A percentile compares a stretch with the other conserved stretches of the same genome.
These are phyloP conservation scores for Drosophila pseudotalamancana DNA, from an alignment of 2,888 invertebrate genomes.

Conservation along the genomic window DNA sequence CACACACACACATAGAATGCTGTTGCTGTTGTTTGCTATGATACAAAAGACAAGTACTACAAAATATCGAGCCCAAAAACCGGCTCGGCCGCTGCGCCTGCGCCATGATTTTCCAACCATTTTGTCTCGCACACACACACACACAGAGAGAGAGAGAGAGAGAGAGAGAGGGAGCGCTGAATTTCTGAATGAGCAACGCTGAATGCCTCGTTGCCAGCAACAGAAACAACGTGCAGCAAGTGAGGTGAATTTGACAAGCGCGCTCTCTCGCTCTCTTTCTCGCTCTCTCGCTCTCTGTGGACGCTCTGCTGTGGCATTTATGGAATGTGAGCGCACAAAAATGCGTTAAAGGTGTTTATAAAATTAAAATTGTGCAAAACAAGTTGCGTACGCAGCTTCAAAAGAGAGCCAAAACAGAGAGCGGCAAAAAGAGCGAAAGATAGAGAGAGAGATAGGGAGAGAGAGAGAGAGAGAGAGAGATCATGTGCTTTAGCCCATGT, in stretches of 20 bases:
- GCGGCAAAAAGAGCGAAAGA: slow-evolving; percentile 1
- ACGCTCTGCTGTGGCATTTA: slow-evolving; percentile 64
- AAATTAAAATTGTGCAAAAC: slow-evolving; percentile 79
- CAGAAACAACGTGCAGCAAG: slow-evolving; percentile 40
- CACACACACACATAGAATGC: not conserved
- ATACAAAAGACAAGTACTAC: slow-evolving; percentile 44
- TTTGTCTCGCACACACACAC: slow-evolving; percentile 60
- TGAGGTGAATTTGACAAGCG: slow-evolving; percentile 61
- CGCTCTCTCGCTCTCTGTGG: slow-evolving; percentile 7
- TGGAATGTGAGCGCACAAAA: slow-evolving; percentile 79
- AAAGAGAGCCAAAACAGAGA: slow-evolving; percentile 14
- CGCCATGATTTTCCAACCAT: slow-evolving; percentile 75
- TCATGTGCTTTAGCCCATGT: slow-evolving; percentile 29
- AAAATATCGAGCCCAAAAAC: slow-evolving; percentile 49
- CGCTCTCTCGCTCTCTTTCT: slow-evolving; percentile 16
- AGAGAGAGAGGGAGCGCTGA: slow-evolving; percentile 46
- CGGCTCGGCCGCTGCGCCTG: slow-evolving; percentile 62
- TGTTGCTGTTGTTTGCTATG: slow-evolving; percentile 39
- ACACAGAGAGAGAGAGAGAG: slow-evolving; percentile 5
- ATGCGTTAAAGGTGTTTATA: slow-evolving; percentile 80
- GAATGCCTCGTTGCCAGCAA: slow-evolving; percentile 44
- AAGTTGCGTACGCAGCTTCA: slow-evolving; percentile 64
- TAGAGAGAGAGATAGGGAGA: not conserved
- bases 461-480: slow-evolving; percentile 7
- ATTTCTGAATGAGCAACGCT: slow-evolving; percentile 68